Evolutionary conservation across 2,113 vertebrate species (phyloP).

Genomic region (Ctenomys sociabilis): DNA sequence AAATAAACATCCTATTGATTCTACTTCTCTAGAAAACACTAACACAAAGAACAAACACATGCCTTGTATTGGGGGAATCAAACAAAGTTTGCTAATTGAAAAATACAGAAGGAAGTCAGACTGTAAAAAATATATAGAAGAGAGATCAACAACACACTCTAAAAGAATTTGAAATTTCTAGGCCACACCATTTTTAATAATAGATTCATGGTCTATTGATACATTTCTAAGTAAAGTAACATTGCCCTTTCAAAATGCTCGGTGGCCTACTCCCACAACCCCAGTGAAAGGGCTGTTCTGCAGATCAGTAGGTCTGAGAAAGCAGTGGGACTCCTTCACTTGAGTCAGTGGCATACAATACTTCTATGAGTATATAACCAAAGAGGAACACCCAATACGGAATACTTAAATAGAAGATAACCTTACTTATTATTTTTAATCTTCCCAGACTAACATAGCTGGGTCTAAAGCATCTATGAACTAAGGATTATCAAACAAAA

Average conservation of each 20-base stretch:
- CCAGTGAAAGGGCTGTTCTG: neutral
- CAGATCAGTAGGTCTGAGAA: neutral
- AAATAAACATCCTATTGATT: neutral
- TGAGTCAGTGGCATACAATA: neutral
- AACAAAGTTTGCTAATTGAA: conserved; percentile 10
- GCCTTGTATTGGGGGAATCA: neutral
- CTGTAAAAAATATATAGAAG: neutral
- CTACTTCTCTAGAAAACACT: neutral
- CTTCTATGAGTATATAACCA: neutral
- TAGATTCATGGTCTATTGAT: neutral
- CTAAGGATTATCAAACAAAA: neutral
- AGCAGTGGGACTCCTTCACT: neutral
- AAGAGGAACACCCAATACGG: neutral
- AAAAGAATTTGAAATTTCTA: neutral
- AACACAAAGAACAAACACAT: neutral
- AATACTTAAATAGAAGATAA: neutral
- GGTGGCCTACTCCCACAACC: neutral
- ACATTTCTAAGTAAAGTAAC: neutral
- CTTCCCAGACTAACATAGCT: neutral
- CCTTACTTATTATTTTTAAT: neutral
- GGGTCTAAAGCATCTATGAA: neutral
- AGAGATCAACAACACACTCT: neutral
- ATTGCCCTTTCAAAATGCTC: neutral
- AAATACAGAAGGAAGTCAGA: neutral
- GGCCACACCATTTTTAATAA: conserved; percentile 12